A percentile compares a stretch with the other conserved stretches of the same genome.
Evolutionary conservation across 2,888 invertebrate species (phyloP).

Genomic region (Melinaea marsaeus): DNA sequence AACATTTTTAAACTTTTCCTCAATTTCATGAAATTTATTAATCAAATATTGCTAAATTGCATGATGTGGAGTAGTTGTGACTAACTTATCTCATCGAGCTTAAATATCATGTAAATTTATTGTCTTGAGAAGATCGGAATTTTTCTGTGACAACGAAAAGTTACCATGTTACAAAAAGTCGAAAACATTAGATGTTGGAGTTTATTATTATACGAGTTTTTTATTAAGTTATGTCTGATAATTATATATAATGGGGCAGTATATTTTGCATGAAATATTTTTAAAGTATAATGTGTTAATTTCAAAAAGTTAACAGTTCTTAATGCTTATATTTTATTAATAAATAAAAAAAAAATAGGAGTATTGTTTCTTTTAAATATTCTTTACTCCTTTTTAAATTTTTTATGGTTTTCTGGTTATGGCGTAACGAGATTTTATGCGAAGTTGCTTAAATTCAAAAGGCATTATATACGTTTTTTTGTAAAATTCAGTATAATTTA

Average conservation of each 20-base stretch:
- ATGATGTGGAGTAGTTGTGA: conserved; percentile 18
- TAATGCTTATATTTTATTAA: too few relatives aligned
- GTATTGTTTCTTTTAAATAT: not conserved
- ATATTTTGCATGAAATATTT: too few relatives aligned
- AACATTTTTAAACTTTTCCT: not conserved
- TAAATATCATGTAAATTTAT: too few relatives aligned
- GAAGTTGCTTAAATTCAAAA: conserved; percentile 27
- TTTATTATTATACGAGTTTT: not conserved
- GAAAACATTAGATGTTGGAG: not conserved
- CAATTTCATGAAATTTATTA: conserved; percentile 25
- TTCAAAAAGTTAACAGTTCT: too few relatives aligned
- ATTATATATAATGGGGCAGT: not conserved
- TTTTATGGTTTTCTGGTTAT: conserved; percentile 27
- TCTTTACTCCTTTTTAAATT: conserved; percentile 23
- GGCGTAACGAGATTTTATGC: conserved; percentile 27
- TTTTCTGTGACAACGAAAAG: conserved; percentile 3
- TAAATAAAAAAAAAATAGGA: too few relatives aligned
- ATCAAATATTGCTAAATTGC: conserved; percentile 24
- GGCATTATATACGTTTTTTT: conserved; percentile 26
- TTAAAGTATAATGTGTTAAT: too few relatives aligned
- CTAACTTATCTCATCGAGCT: conserved; percentile 14
- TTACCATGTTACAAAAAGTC: not conserved
- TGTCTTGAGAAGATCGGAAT: not conserved
- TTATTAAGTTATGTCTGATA: not conserved
- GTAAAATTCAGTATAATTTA: conserved; percentile 29